Base-by-base conservation (phyloP, 2,113 vertebrate genomes). In the Glareola pratincola region DNA sequence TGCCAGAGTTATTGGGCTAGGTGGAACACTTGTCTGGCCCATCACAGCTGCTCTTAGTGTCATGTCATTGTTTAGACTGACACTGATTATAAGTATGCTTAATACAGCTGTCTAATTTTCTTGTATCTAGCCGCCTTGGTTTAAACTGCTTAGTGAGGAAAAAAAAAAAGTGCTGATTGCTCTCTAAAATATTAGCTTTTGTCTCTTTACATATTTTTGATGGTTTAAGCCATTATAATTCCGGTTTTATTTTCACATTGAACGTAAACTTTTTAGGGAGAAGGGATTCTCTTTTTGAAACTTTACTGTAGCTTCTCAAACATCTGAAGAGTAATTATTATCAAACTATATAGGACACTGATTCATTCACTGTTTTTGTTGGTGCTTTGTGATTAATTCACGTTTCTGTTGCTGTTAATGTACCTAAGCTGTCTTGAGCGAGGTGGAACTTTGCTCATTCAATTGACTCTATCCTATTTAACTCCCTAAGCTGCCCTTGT, bases 391-490 rank as follows among this genome's bases (percentile, higher is more conserved):
- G 56, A 72, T 77, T 19, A 68, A 59, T 69, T 81, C 4, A 34
- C 68, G 7, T 47, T 93, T 71, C 34, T 85, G 34, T 14, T 81
- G 36, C 45, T 87, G n/a, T 5, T 87, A 56, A 48, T 45, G 16
- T 41, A 50, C 17, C 11, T 51, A 45, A 73, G 22, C 8, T 54
- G 32, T 10, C 22, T 5, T 82, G 54, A 66, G 32, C 20, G 64
- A 82, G 26, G 7, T 78, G 26, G 51, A 85, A 71, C 37, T 84
- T 47, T 41, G 10, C 15, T 60, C 17, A 82, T 77, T 85, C 19
- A 37, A 0, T 47, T 73, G 24, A 10, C 22, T 51, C 15, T 54
- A 8, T 71, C 16, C 15, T 34, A 0, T 71, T 15, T 47, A 50
- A 62, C 50, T 72, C 18, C 9, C 12, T 16, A 8, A 26, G 54